Evolutionary conservation across 1,140 invertebrate species (phyloP).

Genomic region (Pissodes strobi): DNA sequence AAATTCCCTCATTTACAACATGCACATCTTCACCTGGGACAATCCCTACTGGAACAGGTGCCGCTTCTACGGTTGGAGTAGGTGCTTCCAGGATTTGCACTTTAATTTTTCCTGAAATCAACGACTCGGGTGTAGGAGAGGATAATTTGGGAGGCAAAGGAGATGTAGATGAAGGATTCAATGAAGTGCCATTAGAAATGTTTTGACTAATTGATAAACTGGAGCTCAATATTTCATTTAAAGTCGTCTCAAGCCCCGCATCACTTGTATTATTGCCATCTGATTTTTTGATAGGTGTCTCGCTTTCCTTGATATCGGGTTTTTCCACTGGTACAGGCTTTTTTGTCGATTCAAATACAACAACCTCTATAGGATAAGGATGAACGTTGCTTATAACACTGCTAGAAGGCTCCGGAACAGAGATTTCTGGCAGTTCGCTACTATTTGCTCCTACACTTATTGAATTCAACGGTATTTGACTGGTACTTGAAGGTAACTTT

Average conservation of each 20-base stretch:
- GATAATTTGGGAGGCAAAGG: background rate
- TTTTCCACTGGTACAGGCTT: no score
- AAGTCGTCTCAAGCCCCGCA: background rate
- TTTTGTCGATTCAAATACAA: background rate
- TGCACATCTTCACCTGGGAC: conserved; percentile 37
- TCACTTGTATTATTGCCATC: background rate
- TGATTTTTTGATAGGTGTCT: background rate
- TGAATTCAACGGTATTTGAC: background rate
- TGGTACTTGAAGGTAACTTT: background rate
- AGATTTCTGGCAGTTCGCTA: background rate
- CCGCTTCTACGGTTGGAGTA: background rate
- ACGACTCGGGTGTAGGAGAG: conserved; percentile 9
- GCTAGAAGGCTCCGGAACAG: background rate
- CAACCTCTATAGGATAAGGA: background rate
- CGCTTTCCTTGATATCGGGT: no score
- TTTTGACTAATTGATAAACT: no score
- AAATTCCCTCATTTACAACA: background rate
- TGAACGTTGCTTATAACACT: background rate
- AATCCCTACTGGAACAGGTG: conserved; percentile 1
- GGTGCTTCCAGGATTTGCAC: conserved; percentile 40
- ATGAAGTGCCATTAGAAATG: no score
- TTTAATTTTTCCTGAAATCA: conserved; percentile 43
- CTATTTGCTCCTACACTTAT: no score
- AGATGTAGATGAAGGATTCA: no score
- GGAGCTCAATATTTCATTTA: background rate